Conservation (phyloP, 2,113 vertebrate species). For the Brachypodius melanocephalos region DNA sequence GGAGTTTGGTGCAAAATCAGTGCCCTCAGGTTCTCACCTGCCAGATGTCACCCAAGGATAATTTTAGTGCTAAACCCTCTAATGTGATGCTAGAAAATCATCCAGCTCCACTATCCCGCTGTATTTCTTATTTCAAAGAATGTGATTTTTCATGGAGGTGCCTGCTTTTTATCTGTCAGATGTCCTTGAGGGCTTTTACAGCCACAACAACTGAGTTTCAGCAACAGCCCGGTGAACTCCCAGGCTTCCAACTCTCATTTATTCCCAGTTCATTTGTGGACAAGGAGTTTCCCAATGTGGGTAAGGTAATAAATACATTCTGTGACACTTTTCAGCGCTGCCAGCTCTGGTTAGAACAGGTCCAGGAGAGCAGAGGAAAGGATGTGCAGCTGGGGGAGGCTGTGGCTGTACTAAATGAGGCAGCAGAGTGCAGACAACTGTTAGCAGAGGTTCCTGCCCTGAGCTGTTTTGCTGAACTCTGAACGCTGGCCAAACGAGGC, state of each 20-base stretch:
- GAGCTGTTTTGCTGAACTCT: constrained; percentile 18
- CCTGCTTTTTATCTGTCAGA: not conserved
- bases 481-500: not conserved
- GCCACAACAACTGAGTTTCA: not conserved
- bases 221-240: accelerated
- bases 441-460: not conserved
- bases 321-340: not conserved
- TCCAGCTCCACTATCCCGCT: not conserved
- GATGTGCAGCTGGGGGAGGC: not conserved
- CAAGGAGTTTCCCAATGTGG: not conserved
- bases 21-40: not conserved
- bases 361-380: not conserved
- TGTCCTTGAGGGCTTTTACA: not conserved
- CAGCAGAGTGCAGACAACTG: not conserved
- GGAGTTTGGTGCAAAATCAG: not conserved
- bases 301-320: accelerated
- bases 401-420: accelerated
- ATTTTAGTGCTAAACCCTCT: not conserved
- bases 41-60: not conserved
- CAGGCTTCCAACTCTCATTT: not conserved
- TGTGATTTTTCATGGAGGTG: not conserved
- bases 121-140: not conserved
- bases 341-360: not conserved
- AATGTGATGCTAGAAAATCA: not conserved
- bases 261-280: not conserved